These are phyloP conservation scores for Autographa gamma DNA, from an alignment of 2,888 invertebrate genomes.

Conservation along the genomic window DNA sequence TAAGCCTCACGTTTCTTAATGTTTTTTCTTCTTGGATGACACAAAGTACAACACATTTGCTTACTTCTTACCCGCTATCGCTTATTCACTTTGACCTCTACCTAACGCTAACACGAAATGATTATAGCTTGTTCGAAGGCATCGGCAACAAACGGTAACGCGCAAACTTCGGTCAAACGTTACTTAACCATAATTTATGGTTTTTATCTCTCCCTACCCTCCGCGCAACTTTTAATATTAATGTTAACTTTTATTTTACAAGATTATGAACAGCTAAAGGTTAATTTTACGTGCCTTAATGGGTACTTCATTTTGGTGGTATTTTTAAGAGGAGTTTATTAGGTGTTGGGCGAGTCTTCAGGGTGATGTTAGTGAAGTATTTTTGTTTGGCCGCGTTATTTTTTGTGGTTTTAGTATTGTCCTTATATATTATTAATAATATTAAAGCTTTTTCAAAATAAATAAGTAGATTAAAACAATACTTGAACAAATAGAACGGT, in stretches of 20 bases:
- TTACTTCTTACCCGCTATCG: constrained; percentile 7
- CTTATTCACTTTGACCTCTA: constrained; percentile 18
- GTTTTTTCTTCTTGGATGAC: no score
- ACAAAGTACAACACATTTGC: not conserved
- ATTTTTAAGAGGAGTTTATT: constrained; percentile 20
- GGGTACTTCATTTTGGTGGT: constrained; percentile 26
- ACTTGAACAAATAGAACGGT: no score
- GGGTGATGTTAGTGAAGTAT: not conserved
- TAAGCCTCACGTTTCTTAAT: no score
- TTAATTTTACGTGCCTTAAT: constrained; percentile 47
- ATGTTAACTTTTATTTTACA: constrained; percentile 51
- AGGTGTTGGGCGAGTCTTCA: not conserved
- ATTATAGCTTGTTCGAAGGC: constrained; percentile 67
- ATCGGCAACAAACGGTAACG: constrained; percentile 68
- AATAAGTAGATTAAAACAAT: no score
- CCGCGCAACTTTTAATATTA: constrained; percentile 55
- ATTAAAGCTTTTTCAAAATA: no score
- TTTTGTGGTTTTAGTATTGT: not conserved
- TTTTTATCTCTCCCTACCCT: constrained; percentile 69
- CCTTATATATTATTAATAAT: no score
- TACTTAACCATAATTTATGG: constrained; percentile 73
- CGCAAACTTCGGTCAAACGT: constrained; percentile 73
- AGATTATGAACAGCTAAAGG: constrained; percentile 48
- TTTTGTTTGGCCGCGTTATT: not conserved
- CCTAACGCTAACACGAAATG: constrained; percentile 59